Base-by-base conservation (phyloP, 2,888 invertebrate genomes). In the Synanthedon formicaeformis region DNA sequence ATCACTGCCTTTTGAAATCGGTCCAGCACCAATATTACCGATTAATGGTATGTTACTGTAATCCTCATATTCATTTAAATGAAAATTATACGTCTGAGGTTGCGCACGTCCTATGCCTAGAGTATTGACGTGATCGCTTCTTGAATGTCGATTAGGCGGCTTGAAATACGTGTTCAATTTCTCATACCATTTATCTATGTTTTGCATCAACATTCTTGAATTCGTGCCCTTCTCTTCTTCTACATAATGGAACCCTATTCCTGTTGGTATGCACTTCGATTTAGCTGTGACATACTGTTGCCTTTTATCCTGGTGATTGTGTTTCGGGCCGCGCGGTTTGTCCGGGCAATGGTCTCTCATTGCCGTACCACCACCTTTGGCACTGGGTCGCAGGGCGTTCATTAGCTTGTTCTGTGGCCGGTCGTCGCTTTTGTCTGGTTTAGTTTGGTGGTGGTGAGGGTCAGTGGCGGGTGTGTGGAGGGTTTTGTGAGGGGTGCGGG, bases 361-460 rank as follows among this genome's bases (percentile, higher is more conserved):
- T 18, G 23, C 40, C 14, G 41, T 53, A 63, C 65, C 66, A 67
- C 67, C 67, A 63, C 63, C 63, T 48, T 51, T 51, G 51, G 53
- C 53, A 50, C 51, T 53, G 45, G 45, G 45, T n/a, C 45, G 14
- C 14, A 71, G 58, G 50, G 69, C 71, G 55, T 58, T 62, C 65
- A 73, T 58, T 40, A 71, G 64, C 54, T 61, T 64, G 16, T 18
- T 53, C 55, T 69, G 72, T 49, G 55, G 63, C 45, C 14, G 45
- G 64, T 54, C 60, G 63, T 14, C 23, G 52, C 54, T 69, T 70
- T 48, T 55, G 63, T 49, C 16, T 2, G 49, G 23, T 13, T 5
- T 14, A 12, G 23, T 49, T 40, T 50, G 40, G 11, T 14, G 49
- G 18, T 4, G 23, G n/a, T 14, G n/a, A 45, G 6, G 11, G 48